Evolutionary conservation across 2,113 vertebrate genomes (phyloP), one percentile per base, ranked within the genome.

Genomic region (Ctenodactylus gundi): DNA sequence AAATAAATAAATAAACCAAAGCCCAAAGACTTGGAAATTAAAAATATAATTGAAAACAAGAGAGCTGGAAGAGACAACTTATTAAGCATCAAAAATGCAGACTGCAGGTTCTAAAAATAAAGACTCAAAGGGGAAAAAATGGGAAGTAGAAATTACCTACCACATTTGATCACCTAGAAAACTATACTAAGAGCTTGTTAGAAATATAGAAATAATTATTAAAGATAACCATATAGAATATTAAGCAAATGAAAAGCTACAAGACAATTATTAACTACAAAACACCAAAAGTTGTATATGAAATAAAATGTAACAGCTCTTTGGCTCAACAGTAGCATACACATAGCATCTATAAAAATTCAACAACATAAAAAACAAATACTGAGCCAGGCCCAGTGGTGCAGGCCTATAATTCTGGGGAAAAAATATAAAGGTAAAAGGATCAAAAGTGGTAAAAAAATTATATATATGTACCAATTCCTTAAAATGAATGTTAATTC

Each of bases 1-100:
- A 91, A 75, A 64, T 9, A 36, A 58, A 65, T 34, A 36, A 70
- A 27, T 15, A 96, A 17, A 93, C 46, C 70, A 17, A 62, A 80
- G 41, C 36, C 46, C 82, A 83, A 62, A 88, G 25, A 72, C 55
- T 85, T 67, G 23, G 58, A 88, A 94, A 95, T 93, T 73, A 89
- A 83, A 88, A 81, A 76, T 49, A 92, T 57, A 39, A 88, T 77
- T 89, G 91, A 85, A 90, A 88, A 88, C 55, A 95, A 60, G 64
- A 85, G 51, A 77, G 27, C 8, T 81, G 34, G 7, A 92, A 84
- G 49, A 95, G 31, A 84, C 18, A 89, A 85, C 11, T 31, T 23
- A 31, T 29, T 92, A n/a, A 92, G 39, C 80, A 25, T 82, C 31
- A 90, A 90, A 77, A 90, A 62, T 34, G 81, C 80, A 15, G 27